Evolutionary conservation across 2,797 vertebrate species (phyloP), one percentile per base, ranked within the genome.

Genomic region (Ataeniobius toweri): DNA sequence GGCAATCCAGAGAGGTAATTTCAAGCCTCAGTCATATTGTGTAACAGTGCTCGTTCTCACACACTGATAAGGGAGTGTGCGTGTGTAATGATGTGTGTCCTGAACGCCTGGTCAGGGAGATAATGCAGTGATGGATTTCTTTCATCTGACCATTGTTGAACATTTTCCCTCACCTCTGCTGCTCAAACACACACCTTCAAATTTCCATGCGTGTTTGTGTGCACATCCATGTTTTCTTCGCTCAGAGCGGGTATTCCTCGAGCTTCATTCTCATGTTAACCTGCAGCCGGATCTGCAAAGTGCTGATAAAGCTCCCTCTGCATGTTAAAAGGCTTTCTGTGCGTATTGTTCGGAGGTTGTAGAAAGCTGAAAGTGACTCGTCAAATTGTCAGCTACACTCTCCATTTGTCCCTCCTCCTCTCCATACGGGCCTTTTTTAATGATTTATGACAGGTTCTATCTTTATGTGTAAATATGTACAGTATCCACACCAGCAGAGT

Each of bases 81-180:
- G 68, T 80, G 77, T 86, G 70, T 75, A 70, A 76, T 75, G 58
- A 56, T 83, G 78, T 84, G 80, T 75, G 53, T 53, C 6, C 31
- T 68, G 36, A 80, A 78, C 73, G 89, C 80, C 93, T 93, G 92
- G 77, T 77, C 80, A 77, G 76, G 50, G 76, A 91, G 92, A 94
- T 94, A 93, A 89, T 89, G 83, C 85, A 86, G 39, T 92, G 88
- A 94, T 93, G 88, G 89, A 92, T 94, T 92, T 91, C 89, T 82
- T 83, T 87, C 86, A 85, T 85, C 77, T 78, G 41, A 71, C 50
- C 67, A 68, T 74, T 85, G 83, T 83, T 74, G 77, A 69, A 79
- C 85, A 80, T 84, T 80, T 85, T 81, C 71, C 74, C 51, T 81
- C 58, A 53, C 78, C 80, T 87, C 77, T 48, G 59, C 24, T 50